Percentiles rank a stretch among this genome's conserved stretches.
Evolutionary conservation across 2,113 vertebrate genomes (phyloP).

Genomic region (Stercorarius parasiticus): DNA sequence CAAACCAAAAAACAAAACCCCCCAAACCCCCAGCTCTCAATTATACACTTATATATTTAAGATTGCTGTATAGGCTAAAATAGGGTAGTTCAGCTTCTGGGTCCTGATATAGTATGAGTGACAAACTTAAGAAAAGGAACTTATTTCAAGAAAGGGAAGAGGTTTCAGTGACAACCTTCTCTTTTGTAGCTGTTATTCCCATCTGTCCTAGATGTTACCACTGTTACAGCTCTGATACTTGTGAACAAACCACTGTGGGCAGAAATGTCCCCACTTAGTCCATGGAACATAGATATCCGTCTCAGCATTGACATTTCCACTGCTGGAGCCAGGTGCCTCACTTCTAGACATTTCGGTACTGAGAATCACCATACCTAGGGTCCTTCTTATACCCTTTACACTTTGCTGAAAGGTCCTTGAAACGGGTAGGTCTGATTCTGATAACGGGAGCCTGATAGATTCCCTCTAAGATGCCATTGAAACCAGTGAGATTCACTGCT

Average conservation of each 20-base stretch:
- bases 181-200: not conserved
- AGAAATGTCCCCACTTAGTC: not conserved
- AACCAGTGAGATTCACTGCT: not conserved
- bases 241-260: not conserved
- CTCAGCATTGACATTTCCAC: not conserved
- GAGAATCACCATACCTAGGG: not conserved
- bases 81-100: not conserved
- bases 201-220: not conserved
- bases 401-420: not conserved
- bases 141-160: not conserved
- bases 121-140: not conserved
- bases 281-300: not conserved
- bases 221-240: too few relatives aligned
- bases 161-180: not conserved
- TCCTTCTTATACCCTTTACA: not conserved
- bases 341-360: not conserved
- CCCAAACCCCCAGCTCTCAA: not conserved
- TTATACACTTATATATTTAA: not conserved
- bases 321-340: not conserved
- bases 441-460: not conserved
- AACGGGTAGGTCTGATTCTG: not conserved
- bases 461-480: not conserved
- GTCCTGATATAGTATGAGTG: not conserved
- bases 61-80: rapidly evolving
- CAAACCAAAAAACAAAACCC: not conserved